phyloP scores from a whole-genome alignment of 2,888 invertebrate genomes.

The Cheilosia soror region DNA sequence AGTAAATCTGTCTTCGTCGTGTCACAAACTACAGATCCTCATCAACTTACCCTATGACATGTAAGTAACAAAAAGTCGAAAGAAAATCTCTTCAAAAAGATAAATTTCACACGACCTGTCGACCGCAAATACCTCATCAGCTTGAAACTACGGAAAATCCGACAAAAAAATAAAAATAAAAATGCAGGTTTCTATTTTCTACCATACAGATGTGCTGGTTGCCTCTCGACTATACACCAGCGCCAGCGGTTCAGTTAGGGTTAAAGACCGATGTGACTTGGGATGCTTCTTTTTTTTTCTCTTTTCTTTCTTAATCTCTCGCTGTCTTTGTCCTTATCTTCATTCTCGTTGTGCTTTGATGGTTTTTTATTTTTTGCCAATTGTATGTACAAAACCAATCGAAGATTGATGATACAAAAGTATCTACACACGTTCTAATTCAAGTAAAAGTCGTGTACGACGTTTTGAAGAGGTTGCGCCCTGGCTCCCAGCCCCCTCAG shows the following conservation, averaged over 20 bases:
- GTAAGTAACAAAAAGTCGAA: slow-evolving; percentile 32
- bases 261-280: slow-evolving; percentile 61
- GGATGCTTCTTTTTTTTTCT: slow-evolving; percentile 7
- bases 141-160: slow-evolving; percentile 39
- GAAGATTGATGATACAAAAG: slow-evolving; percentile 68
- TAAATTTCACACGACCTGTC: slow-evolving; percentile 73
- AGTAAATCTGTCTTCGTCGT: slow-evolving; percentile 31
- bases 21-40: slow-evolving; percentile 39
- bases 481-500: background rate
- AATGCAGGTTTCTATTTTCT: slow-evolving; percentile 14
- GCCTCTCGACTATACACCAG: slow-evolving; percentile 15
- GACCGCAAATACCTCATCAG: slow-evolving; percentile 72
- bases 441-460: slow-evolving; percentile 49
- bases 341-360: slow-evolving; percentile 33
- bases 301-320: slow-evolving; percentile 21
- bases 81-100: slow-evolving; percentile 47
- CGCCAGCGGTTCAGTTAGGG: slow-evolving; percentile 37
- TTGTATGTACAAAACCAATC: slow-evolving; percentile 57
- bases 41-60: slow-evolving; percentile 23
- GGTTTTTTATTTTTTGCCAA: slow-evolving; percentile 23
- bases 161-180: slow-evolving; percentile 15
- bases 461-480: slow-evolving; percentile 16
- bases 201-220: background rate
- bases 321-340: slow-evolving; percentile 51
- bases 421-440: slow-evolving; percentile 37